Percentiles rank a stretch among this genome's conserved stretches.
Evolutionary conservation across 2,113 vertebrate genomes (phyloP).

Genomic region (Limnothrissa miodon): DNA sequence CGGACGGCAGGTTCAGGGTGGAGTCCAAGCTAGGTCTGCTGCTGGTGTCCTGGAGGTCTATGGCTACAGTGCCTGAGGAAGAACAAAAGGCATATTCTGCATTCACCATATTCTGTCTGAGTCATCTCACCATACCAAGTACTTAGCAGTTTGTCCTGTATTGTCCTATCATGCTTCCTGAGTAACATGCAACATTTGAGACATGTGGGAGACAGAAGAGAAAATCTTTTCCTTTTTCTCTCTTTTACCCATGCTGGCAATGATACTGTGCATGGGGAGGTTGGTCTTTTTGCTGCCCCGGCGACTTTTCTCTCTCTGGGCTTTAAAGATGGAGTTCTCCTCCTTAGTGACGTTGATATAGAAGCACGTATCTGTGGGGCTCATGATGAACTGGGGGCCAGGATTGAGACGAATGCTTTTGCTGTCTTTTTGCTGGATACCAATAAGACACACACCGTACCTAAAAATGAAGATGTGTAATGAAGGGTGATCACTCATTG

Average conservation of each 20-base stretch:
- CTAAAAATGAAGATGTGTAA: slow-evolving; percentile 44
- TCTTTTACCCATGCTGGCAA: slow-evolving; percentile 77
- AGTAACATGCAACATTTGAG: not conserved
- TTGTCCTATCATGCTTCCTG: too few relatives aligned
- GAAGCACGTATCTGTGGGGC: slow-evolving; percentile 73
- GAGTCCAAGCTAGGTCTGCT: slow-evolving; percentile 62
- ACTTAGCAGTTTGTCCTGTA: too few relatives aligned
- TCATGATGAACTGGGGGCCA: slow-evolving; percentile 76
- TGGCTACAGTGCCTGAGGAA: slow-evolving; percentile 71
- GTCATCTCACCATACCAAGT: not conserved
- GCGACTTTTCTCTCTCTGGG: slow-evolving; percentile 59
- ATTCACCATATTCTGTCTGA: not conserved
- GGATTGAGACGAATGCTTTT: slow-evolving; percentile 77
- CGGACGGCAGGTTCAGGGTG: slow-evolving; percentile 64
- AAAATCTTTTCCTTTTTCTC: not conserved
- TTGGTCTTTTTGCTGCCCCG: slow-evolving; percentile 68
- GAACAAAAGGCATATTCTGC: not conserved
- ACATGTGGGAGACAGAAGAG: not conserved
- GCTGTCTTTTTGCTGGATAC: slow-evolving; percentile 69
- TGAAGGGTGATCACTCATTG: not conserved
- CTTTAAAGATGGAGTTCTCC: slow-evolving; percentile 75
- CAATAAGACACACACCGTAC: slow-evolving; percentile 78
- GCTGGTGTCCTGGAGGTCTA: slow-evolving; percentile 73
- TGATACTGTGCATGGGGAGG: slow-evolving; percentile 74
- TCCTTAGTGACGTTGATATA: slow-evolving; percentile 81